These are phyloP conservation scores for Lysandra coridon DNA, from an alignment of 2,888 invertebrate genomes.

Conservation along the genomic window DNA sequence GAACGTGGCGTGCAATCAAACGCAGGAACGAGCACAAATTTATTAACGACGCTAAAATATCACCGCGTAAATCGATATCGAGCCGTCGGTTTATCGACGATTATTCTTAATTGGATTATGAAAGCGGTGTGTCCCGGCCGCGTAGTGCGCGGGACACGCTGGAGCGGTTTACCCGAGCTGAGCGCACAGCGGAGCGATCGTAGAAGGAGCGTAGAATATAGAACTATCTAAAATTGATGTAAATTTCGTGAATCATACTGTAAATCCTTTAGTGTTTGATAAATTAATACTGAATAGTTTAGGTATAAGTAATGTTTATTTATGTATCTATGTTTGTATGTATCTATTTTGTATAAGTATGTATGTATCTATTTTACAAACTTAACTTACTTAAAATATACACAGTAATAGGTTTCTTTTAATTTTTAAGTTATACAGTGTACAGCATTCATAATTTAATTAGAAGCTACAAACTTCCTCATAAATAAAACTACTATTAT, in stretches of 20 bases:
- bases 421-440: no score
- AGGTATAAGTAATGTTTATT: no score
- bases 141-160: constrained; percentile 44
- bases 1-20: constrained; percentile 72
- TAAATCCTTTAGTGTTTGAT: background rate
- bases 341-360: no score
- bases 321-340: no score
- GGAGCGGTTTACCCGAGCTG: background rate
- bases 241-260: background rate
- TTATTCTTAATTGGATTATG: constrained; percentile 81
- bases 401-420: no score
- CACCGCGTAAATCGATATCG: constrained; percentile 77
- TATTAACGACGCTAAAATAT: constrained; percentile 80
- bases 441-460: no score
- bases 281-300: no score
- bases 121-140: constrained; percentile 62
- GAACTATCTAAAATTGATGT: background rate
- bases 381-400: no score
- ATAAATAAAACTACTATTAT: no score
- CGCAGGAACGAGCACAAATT: constrained; percentile 79
- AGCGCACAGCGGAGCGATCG: background rate
- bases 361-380: no score
- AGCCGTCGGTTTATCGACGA: constrained; percentile 79
- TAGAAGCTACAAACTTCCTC: no score
- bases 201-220: background rate